Conservation (phyloP, 2,797 vertebrate genomes). For the Distichodus sexfasciatus region DNA sequence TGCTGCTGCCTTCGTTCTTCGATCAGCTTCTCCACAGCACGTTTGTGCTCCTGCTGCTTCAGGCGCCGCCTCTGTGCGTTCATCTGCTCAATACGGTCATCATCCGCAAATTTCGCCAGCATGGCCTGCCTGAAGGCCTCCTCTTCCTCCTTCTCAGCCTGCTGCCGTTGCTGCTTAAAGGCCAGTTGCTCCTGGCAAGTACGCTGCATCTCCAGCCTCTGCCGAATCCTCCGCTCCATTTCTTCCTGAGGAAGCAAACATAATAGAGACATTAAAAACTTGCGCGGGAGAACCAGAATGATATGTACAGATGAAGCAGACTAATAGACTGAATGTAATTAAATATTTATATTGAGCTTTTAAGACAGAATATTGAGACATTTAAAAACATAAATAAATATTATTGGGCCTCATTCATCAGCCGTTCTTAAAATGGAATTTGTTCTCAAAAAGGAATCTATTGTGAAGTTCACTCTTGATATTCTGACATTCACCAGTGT, state of each 20-base stretch:
- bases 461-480: too few species aligned
- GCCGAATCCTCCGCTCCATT: constrained; percentile 82
- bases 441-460: too few species aligned
- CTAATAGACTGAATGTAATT: too few species aligned
- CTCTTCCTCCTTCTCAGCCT: constrained; percentile 83
- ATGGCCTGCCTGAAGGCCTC: constrained; percentile 74
- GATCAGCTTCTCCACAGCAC: constrained; percentile 81
- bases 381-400: too few species aligned
- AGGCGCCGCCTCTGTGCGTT: constrained; percentile 84
- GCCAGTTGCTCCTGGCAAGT: constrained; percentile 80
- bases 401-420: too few species aligned
- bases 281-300: too few species aligned
- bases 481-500: too few species aligned
- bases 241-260: constrained; percentile 71
- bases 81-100: constrained; percentile 89
- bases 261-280: neutral
- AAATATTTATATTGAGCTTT: too few species aligned
- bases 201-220: constrained; percentile 80
- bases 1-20: constrained; percentile 76
- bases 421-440: too few species aligned
- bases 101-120: constrained; percentile 87
- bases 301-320: too few species aligned
- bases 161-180: constrained; percentile 73
- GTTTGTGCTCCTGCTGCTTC: constrained; percentile 88
- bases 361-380: too few species aligned